Base-by-base conservation (phyloP, 2,113 vertebrate species). In the Cheirogaleus medius region DNA sequence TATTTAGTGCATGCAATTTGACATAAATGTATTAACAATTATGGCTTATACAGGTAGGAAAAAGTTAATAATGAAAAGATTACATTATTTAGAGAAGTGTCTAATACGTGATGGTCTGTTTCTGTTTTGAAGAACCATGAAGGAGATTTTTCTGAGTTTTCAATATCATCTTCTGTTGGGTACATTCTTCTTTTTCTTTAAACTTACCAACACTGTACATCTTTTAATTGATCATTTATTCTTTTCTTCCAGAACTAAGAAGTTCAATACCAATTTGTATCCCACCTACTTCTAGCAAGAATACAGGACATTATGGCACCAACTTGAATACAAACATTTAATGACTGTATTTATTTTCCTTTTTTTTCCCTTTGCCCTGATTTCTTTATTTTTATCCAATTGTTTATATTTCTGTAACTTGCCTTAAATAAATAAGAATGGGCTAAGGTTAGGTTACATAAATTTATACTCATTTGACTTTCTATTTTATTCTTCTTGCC, bases 371-470 rank as follows among this genome's bases (percentile, higher is more conserved):
- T 47, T 78, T 94, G 52, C 18, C 39, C 18, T 66, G 17, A 87
- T 83, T 93, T 66, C 34, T 91, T 32, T 73, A 15, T 80, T 84
- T 90, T 94, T 52, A 44, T 81, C 12, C 42, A 8, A 74, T 89
- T 58, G 21, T 66, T 97, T 94, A 29, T 92, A 60, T 89, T 80
- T 92, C 13, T 92, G 29, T 89, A 69, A 74, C 63, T 74, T 54
- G 17, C 8, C 56, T 89, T 71, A 88, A 78, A 60, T 69, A 77
- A 85, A 1, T 71, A 74, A 66, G 63, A 84, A 18, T 66, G 21
- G 8, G 8, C 3, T 64, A 80, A 91, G 77, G 42, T 5, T 20
- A 71, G 54, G 37, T 83, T 77, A 69, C 13, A 20, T 29, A 64
- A 78, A 69, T 44, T 42, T 39, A 77, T 5, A 68, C 87, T 91